phyloP scores from a whole-genome alignment of 2,888 invertebrate species.

The Coleophora deauratella region DNA sequence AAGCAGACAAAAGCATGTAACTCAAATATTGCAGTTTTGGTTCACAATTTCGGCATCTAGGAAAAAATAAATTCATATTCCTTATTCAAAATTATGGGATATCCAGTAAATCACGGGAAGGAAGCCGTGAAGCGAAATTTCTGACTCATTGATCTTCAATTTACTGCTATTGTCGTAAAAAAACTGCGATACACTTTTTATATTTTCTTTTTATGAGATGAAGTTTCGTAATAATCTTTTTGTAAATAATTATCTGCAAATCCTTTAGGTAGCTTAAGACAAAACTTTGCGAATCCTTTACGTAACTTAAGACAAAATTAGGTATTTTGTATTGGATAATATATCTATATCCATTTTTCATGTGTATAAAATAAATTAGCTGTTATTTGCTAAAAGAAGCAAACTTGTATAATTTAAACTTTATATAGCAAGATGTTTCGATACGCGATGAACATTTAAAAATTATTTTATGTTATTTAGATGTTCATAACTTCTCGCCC shows the following conservation, averaged over 20 bases:
- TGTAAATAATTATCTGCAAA: neutral
- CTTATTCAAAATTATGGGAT: neutral
- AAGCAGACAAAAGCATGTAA: neutral
- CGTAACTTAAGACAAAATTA: too few species aligned
- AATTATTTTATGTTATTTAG: neutral
- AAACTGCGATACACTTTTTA: neutral
- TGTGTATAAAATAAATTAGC: too few species aligned
- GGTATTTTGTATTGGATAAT: too few species aligned
- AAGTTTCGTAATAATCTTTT: neutral
- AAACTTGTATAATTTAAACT: neutral
- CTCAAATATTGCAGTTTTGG: neutral
- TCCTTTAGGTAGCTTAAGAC: too few species aligned
- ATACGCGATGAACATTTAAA: too few species aligned
- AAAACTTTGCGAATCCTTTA: too few species aligned
- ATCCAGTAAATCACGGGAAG: constrained; percentile 1
- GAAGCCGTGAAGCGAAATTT: constrained; percentile 2
- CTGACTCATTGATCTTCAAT: constrained; percentile 2
- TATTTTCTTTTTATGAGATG: neutral
- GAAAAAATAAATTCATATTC: neutral
- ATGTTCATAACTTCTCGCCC: constrained; percentile 3
- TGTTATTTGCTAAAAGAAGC: too few species aligned
- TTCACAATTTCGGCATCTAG: neutral
- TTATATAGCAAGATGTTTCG: too few species aligned
- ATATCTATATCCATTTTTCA: too few species aligned
- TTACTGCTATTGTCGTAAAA: neutral